Evolutionary conservation across 2,113 vertebrate genomes (phyloP).

Genomic region (Chionodraco myersi): DNA sequence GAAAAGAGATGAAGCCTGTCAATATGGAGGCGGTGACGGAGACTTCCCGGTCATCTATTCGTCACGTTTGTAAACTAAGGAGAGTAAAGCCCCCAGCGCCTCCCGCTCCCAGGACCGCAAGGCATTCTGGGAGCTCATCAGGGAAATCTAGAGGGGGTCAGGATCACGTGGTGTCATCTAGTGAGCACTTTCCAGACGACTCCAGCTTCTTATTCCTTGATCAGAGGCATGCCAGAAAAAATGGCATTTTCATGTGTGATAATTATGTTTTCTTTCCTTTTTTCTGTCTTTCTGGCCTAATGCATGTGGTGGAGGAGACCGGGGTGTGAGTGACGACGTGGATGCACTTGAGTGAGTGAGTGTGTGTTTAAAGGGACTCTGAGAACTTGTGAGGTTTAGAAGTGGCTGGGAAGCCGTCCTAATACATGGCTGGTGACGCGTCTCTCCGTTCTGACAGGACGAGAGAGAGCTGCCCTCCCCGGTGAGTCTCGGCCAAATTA

Average conservation of each 20-base stretch:
- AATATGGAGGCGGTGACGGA: constrained; percentile 33
- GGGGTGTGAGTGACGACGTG: constrained; percentile 47
- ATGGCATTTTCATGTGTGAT: constrained; percentile 80
- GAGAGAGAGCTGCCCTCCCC: constrained; percentile 62
- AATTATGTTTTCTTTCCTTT: constrained; percentile 64
- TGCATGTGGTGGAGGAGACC: constrained; percentile 68
- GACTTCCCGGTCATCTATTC: constrained; percentile 33
- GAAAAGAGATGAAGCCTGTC: constrained; percentile 38
- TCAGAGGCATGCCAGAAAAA: constrained; percentile 79
- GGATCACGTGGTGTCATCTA: constrained; percentile 27
- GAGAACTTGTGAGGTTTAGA: constrained; percentile 50
- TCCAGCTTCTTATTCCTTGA: constrained; percentile 33
- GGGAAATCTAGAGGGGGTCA: constrained; percentile 15
- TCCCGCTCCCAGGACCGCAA: constrained; percentile 16
- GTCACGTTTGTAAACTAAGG: constrained; percentile 55
- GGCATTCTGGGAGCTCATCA: constrained; percentile 42
- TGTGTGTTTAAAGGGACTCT: constrained; percentile 49
- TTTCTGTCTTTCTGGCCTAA: constrained; percentile 62
- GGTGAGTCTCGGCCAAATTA: constrained; percentile 75
- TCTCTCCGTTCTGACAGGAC: constrained; percentile 57
- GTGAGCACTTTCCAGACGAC: constrained; percentile 31
- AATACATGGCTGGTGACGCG: constrained; percentile 42
- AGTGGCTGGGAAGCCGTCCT: constrained; percentile 40
- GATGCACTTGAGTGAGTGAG: constrained; percentile 31
- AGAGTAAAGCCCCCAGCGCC: constrained; percentile 28